Evolutionary conservation across 1,140 invertebrate genomes (phyloP).

Genomic region (Halesus radiatus): DNA sequence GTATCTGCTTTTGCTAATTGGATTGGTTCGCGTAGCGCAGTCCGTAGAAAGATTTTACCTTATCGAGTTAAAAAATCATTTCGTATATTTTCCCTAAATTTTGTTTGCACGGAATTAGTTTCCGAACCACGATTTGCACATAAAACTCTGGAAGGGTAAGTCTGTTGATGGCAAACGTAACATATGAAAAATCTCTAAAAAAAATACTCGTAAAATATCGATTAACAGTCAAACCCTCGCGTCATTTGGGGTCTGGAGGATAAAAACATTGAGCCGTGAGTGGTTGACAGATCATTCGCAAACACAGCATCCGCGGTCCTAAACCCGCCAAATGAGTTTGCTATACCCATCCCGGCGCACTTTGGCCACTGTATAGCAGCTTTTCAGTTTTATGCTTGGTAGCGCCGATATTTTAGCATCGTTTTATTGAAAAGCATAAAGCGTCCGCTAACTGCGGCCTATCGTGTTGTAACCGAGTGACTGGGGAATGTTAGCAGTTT

Average conservation of each 20-base stretch:
- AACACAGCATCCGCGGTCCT: not conserved
- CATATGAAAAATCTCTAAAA: constrained; percentile 7
- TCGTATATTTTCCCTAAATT: no score
- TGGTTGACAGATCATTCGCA: constrained; percentile 16
- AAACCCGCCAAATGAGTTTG: not conserved
- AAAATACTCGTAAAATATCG: not conserved
- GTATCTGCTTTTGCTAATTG: no score
- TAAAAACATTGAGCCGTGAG: constrained; percentile 17
- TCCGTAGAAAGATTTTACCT: no score
- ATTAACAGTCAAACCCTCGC: constrained; percentile 9
- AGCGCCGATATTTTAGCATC: constrained; percentile 8
- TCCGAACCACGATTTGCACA: no score
- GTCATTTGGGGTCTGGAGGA: not conserved
- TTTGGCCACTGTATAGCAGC: not conserved
- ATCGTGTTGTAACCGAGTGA: not conserved
- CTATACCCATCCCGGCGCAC: not conserved
- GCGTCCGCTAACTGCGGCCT: constrained; percentile 9
- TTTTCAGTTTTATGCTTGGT: constrained; percentile 10
- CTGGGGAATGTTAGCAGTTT: not conserved
- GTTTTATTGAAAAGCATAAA: constrained; percentile 21
- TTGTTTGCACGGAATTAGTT: no score
- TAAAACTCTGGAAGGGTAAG: not conserved
- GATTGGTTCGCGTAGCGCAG: no score
- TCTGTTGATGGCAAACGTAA: not conserved
- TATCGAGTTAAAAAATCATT: no score